phyloP scores from a whole-genome alignment of 2,113 vertebrate genomes.

The Hyaena hyaena region DNA sequence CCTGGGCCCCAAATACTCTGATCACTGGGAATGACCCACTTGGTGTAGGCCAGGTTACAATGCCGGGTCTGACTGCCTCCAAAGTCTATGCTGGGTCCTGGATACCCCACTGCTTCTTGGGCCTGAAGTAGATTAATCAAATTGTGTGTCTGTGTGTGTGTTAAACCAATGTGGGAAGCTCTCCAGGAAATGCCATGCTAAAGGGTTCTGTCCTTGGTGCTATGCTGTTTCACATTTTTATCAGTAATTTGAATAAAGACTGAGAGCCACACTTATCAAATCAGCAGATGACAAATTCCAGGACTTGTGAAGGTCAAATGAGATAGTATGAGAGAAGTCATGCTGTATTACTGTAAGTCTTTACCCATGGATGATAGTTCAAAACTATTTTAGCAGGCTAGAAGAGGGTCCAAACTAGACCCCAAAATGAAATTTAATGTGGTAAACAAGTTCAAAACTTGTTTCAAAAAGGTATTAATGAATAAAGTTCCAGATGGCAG shows the following conservation, averaged over 20 bases:
- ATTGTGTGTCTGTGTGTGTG: too few relatives aligned
- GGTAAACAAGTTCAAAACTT: neutral
- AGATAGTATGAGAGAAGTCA: neutral
- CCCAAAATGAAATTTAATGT: neutral
- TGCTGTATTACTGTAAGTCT: neutral
- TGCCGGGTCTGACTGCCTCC: neutral
- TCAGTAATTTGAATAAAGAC: constrained; percentile 52
- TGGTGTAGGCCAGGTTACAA: neutral
- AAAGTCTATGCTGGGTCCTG: neutral
- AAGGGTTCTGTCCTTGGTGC: neutral
- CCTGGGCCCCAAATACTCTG: neutral
- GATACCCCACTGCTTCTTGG: neutral
- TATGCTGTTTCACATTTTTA: neutral
- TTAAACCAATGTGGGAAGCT: neutral
- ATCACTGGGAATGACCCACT: neutral
- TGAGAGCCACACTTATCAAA: constrained; percentile 44
- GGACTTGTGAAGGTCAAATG: constrained; percentile 53
- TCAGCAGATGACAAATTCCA: constrained; percentile 13
- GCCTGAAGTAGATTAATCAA: neutral
- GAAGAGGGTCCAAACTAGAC: neutral
- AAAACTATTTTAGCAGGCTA: neutral
- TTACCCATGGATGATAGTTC: neutral
- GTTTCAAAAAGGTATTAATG: neutral
- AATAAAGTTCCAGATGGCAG: neutral
- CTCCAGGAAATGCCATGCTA: neutral